Conservation (phyloP, 2,113 vertebrate species). For the Pseudorasbora parva region DNA sequence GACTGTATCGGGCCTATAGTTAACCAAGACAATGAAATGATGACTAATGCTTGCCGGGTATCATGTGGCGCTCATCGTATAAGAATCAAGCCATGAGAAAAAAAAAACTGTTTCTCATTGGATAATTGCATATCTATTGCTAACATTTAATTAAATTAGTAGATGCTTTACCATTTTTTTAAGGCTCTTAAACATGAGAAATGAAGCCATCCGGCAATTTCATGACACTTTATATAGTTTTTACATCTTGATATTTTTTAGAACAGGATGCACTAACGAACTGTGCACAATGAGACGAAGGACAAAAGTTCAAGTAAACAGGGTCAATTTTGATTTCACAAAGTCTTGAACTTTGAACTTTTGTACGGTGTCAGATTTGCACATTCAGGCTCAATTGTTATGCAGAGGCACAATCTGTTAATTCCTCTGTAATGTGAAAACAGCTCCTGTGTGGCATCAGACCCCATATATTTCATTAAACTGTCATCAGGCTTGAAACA, state of each 20-base stretch:
- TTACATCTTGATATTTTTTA: neutral
- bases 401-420: slow-evolving; percentile 39
- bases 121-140: too few species aligned
- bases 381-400: neutral
- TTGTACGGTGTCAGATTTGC: neutral
- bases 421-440: slow-evolving; percentile 44
- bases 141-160: too few species aligned
- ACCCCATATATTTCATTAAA: slow-evolving; percentile 54
- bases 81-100: too few species aligned
- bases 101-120: too few species aligned
- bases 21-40: too few species aligned
- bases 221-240: neutral
- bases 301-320: neutral
- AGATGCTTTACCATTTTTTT: too few species aligned
- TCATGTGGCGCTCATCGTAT: too few species aligned
- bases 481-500: slow-evolving; percentile 43
- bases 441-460: slow-evolving; percentile 41
- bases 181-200: too few species aligned
- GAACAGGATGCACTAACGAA: neutral
- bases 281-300: neutral
- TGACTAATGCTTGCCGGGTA: too few species aligned
- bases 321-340: neutral
- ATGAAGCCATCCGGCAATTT: too few species aligned
- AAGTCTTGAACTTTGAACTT: neutral
- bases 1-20: too few species aligned